A percentile compares a stretch with the other conserved stretches of the same genome.
Conservation (phyloP, 2,113 vertebrate species). For the Eubucco bourcierii region DNA sequence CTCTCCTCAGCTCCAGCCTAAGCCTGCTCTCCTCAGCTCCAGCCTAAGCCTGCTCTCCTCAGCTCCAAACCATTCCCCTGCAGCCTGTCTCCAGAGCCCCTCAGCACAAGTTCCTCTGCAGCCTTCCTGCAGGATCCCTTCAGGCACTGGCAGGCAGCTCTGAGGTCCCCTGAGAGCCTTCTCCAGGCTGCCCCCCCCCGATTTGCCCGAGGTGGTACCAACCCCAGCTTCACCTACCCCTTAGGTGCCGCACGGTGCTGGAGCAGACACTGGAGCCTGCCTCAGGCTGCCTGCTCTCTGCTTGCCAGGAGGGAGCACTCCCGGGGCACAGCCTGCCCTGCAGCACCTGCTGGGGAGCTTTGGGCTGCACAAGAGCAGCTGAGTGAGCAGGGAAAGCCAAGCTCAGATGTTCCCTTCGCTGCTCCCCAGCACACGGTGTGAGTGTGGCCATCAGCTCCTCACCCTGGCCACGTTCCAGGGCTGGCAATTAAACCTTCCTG, state of each 20-base stretch:
- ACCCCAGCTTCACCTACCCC: neutral
- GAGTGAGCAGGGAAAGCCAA: neutral
- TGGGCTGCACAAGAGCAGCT: neutral
- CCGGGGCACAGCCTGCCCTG: neutral
- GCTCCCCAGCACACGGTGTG: neutral
- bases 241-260: neutral
- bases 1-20: too few species aligned
- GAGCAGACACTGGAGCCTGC: neutral
- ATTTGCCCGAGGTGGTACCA: too few species aligned
- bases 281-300: neutral
- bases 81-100: too few species aligned
- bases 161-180: too few species aligned
- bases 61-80: too few species aligned
- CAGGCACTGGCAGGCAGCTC: too few species aligned
- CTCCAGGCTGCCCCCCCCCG: too few species aligned
- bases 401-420: neutral
- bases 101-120: too few species aligned
- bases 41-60: too few species aligned
- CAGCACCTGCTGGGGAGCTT: neutral
- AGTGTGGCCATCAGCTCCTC: neutral
- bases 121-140: too few species aligned
- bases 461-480: conserved; percentile 26
- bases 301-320: neutral
- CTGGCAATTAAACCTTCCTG: conserved; percentile 12
- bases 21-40: too few species aligned